Conservation (phyloP, 2,113 vertebrate genomes). For the Coracopsis vasa region DNA sequence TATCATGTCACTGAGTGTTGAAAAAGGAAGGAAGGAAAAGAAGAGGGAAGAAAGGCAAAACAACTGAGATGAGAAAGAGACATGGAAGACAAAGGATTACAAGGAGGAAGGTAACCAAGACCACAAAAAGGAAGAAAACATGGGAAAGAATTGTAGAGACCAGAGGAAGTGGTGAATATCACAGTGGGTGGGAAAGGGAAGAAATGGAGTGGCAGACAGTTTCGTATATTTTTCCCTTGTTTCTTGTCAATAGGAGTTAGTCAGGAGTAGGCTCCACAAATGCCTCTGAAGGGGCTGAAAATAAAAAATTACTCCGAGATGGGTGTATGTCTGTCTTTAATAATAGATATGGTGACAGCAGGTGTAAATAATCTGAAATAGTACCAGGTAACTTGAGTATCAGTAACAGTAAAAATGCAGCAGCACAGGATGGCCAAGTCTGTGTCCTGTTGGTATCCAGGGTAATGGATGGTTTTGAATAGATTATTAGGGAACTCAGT, state of each 20-base stretch:
- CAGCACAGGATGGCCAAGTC: slow-evolving; percentile 27
- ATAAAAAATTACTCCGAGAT: background rate
- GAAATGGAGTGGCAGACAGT: background rate
- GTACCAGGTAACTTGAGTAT: slow-evolving; percentile 21
- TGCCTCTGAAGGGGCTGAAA: background rate
- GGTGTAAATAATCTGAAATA: slow-evolving; percentile 12
- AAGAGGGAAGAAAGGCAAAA: background rate
- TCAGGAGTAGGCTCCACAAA: background rate
- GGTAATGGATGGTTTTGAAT: slow-evolving; percentile 20
- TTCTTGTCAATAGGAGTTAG: background rate
- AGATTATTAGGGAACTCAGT: slow-evolving; percentile 20
- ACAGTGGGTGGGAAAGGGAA: background rate
- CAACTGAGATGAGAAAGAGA: background rate
- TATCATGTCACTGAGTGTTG: background rate
- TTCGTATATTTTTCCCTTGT: background rate
- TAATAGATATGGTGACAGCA: slow-evolving; percentile 6
- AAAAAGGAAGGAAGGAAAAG: background rate
- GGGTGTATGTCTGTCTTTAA: slow-evolving; percentile 1
- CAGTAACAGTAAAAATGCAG: slow-evolving; percentile 52
- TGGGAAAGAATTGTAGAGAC: background rate
- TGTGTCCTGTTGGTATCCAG: background rate
- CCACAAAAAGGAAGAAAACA: background rate
- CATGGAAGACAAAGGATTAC: background rate
- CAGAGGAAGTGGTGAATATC: background rate
- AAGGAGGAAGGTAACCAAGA: background rate